Conservation (phyloP, 2,113 vertebrate genomes). For the Erpornis zantholeuca region DNA sequence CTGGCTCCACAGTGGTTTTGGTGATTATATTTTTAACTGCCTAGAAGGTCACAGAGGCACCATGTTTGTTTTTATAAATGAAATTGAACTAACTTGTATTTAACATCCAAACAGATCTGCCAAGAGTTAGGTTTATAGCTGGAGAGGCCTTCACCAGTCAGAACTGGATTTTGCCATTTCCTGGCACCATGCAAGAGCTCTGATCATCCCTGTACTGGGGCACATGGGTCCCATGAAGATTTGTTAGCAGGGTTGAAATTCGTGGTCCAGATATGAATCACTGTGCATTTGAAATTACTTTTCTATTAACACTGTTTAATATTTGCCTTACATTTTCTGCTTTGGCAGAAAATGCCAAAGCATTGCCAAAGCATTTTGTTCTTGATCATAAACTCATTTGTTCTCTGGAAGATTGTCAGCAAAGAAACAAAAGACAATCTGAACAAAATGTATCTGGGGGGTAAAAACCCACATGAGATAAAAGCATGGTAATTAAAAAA, state of each 20-base stretch:
- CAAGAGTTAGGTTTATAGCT: background rate
- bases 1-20: background rate
- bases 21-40: background rate
- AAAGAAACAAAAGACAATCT: background rate
- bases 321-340: background rate
- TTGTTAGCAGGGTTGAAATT: background rate
- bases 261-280: background rate
- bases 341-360: background rate
- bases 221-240: rapidly evolving
- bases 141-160: background rate
- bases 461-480: background rate
- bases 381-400: background rate
- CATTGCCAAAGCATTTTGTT: conserved; percentile 20
- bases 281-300: background rate
- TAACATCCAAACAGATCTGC: conserved; percentile 15
- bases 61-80: background rate
- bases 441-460: background rate
- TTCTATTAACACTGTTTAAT: background rate
- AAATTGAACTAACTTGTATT: background rate
- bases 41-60: background rate
- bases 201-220: background rate
- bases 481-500: background rate
- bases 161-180: background rate
- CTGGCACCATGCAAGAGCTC: background rate
- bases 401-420: background rate